Conservation (phyloP, 2,797 vertebrate genomes). For the Tachyglossus aculeatus region DNA sequence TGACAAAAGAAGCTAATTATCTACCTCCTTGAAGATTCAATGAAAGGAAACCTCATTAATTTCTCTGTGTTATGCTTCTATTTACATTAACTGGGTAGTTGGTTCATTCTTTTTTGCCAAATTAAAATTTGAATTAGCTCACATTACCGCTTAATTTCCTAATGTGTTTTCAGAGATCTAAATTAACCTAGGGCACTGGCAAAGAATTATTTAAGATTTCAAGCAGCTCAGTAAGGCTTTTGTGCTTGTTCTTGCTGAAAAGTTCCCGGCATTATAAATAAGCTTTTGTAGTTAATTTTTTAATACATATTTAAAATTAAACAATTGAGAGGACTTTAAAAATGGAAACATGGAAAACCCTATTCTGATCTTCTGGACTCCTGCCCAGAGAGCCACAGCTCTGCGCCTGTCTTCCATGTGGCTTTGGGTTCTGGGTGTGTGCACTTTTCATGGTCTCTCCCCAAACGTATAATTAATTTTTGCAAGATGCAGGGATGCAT, state of each 20-base stretch:
- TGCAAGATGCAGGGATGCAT: constrained; percentile 45
- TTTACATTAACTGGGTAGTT: constrained; percentile 90
- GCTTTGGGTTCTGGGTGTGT: constrained; percentile 62
- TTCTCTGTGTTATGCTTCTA: constrained; percentile 82
- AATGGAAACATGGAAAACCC: constrained; percentile 64
- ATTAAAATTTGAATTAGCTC: constrained; percentile 96
- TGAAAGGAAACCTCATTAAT: constrained; percentile 82
- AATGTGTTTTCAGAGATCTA: constrained; percentile 82
- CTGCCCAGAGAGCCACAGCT: constrained; percentile 47
- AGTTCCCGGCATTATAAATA: constrained; percentile 75
- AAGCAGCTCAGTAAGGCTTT: constrained; percentile 65
- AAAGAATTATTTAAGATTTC: constrained; percentile 82
- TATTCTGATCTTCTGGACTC: constrained; percentile 58
- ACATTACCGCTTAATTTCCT: constrained; percentile 92
- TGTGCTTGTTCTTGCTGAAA: constrained; percentile 66
- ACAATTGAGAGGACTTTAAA: constrained; percentile 64
- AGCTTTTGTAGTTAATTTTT: constrained; percentile 71
- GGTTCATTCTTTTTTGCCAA: constrained; percentile 91
- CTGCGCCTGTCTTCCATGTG: constrained; percentile 52
- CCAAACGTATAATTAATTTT: constrained; percentile 61
- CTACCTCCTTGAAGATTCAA: constrained; percentile 81
- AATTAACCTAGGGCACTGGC: constrained; percentile 82
- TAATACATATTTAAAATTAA: constrained; percentile 75
- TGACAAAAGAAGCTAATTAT: constrained; percentile 89
- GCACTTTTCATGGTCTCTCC: constrained; percentile 47